Evolutionary conservation across 2,888 invertebrate genomes (phyloP).

Genomic region (Nemotelus pantherinus): DNA sequence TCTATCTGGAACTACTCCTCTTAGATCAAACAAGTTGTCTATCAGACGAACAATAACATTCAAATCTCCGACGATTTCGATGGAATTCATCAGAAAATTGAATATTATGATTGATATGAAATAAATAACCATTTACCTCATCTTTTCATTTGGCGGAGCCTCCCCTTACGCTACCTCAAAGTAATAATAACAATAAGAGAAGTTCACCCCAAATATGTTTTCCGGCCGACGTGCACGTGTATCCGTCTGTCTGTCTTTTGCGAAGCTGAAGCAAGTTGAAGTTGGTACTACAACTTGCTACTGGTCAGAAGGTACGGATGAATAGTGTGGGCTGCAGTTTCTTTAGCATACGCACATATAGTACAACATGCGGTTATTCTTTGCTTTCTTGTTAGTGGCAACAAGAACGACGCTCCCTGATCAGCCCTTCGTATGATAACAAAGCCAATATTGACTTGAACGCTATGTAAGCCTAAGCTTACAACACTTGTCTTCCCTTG

Average conservation of each 20-base stretch:
- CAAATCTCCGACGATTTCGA: no score
- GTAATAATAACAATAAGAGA: slow-evolving; percentile 13
- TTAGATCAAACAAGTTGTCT: no score
- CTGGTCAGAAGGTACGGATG: slow-evolving; percentile 3
- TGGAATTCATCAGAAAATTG: no score
- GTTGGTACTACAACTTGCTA: slow-evolving; percentile 7
- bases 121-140: slow-evolving; percentile 20
- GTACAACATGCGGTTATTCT: slow-evolving; percentile 47
- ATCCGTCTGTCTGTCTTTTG: not conserved
- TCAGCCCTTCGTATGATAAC: slow-evolving; percentile 49
- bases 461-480: slow-evolving; percentile 53
- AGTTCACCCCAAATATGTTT: not conserved
- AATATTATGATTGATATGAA: no score
- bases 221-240: slow-evolving; percentile 15
- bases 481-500: slow-evolving; percentile 50
- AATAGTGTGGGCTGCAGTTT: slow-evolving; percentile 28
- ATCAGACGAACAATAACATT: no score
- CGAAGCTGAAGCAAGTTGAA: not conserved
- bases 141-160: not conserved
- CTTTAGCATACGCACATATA: slow-evolving; percentile 35
- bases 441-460: slow-evolving; percentile 55
- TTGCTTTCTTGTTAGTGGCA: slow-evolving; percentile 22
- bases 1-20: no score
- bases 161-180: not conserved
- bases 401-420: slow-evolving; percentile 6